Evolutionary conservation across 2,113 vertebrate species (phyloP).

Genomic region (Conger conger): DNA sequence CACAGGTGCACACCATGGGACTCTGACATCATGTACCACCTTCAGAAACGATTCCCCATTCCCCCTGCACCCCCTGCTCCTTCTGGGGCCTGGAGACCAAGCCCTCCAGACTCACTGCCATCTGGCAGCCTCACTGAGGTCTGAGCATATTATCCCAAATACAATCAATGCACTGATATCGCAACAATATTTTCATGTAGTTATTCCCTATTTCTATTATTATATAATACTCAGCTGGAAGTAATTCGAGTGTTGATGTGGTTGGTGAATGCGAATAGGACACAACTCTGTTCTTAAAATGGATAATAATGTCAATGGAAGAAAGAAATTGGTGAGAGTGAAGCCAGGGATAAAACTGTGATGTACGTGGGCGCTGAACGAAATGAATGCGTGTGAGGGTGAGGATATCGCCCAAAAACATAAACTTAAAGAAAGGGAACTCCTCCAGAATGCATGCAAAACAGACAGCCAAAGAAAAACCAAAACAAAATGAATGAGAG

Average conservation of each 20-base stretch:
- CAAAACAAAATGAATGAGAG: constrained; percentile 72
- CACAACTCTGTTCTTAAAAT: too few species aligned
- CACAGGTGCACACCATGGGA: constrained; percentile 10
- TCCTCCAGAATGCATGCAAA: constrained; percentile 42
- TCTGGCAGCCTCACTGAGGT: neutral
- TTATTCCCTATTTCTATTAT: too few species aligned
- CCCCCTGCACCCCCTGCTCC: neutral
- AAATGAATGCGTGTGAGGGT: constrained; percentile 24
- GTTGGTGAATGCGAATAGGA: too few species aligned
- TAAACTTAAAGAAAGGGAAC: constrained; percentile 11
- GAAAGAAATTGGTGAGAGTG: neutral
- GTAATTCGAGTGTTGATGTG: too few species aligned
- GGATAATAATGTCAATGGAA: too few species aligned
- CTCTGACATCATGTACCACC: constrained; percentile 36
- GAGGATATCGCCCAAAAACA: constrained; percentile 15
- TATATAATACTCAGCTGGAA: too few species aligned
- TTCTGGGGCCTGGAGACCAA: constrained; percentile 38
- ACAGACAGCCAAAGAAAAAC: constrained; percentile 52
- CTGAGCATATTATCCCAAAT: too few species aligned
- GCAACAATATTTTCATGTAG: too few species aligned
- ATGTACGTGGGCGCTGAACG: neutral
- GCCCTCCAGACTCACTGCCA: constrained; percentile 38
- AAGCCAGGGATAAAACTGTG: neutral
- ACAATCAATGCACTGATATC: too few species aligned
- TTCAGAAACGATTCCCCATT: neutral